phyloP scores from a whole-genome alignment of 2,797 vertebrate genomes.

The Artibeus lituratus region DNA sequence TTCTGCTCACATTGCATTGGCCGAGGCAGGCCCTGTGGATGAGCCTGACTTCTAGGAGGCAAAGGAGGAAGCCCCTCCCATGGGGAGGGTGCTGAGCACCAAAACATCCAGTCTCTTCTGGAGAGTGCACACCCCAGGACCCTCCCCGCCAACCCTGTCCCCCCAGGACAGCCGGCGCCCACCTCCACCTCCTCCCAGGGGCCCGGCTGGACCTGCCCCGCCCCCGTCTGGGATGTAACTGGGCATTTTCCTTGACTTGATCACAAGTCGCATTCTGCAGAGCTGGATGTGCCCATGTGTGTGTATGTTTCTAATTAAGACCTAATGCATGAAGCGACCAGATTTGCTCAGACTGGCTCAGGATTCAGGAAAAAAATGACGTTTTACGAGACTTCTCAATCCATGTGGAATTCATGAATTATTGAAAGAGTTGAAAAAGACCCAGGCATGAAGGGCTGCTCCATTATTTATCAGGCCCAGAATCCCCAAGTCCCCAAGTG shows the following conservation, averaged over 20 bases:
- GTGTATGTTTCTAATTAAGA: constrained; percentile 18
- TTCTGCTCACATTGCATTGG: background rate
- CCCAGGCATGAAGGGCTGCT: constrained; percentile 38
- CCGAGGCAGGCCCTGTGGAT: background rate
- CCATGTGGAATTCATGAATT: constrained; percentile 48
- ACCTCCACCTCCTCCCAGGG: background rate
- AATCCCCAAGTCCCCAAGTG: constrained; percentile 59
- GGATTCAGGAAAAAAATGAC: constrained; percentile 35
- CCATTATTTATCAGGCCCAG: constrained; percentile 64
- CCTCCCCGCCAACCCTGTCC: background rate
- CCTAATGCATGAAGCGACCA: background rate
- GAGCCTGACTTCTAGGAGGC: background rate
- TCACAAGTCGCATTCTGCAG: background rate
- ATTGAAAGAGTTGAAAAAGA: constrained; percentile 53
- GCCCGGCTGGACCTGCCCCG: too few species aligned
- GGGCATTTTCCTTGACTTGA: background rate
- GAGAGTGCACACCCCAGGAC: accelerated
- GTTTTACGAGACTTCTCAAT: constrained; percentile 37
- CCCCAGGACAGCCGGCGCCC: background rate
- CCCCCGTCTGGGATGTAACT: background rate
- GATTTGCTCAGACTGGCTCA: background rate
- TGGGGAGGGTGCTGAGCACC: accelerated
- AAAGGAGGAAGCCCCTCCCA: background rate
- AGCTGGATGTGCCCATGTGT: background rate
- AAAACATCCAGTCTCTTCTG: background rate